These are phyloP conservation scores for Thereva unica DNA, from an alignment of 2,888 invertebrate species.

Conservation along the genomic window DNA sequence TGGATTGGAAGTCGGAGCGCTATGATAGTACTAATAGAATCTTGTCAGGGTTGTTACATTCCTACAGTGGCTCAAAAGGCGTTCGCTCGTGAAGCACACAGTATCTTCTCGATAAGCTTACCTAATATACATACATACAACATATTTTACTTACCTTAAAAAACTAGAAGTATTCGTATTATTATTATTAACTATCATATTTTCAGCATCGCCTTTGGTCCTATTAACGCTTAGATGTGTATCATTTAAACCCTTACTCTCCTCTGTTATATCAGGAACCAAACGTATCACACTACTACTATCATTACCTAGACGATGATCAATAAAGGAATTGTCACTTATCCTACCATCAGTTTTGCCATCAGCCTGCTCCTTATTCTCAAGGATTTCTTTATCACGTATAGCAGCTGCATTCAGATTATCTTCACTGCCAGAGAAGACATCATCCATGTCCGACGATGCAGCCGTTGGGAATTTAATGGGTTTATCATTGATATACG, in stretches of 20 bases:
- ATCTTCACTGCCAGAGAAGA: conserved; percentile 46
- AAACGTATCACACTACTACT: conserved; percentile 12
- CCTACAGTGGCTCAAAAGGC: no score
- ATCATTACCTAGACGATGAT: conserved; percentile 18
- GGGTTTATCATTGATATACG: conserved; percentile 37
- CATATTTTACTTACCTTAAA: conserved; percentile 33
- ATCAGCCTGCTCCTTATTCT: not conserved
- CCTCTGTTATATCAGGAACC: conserved; percentile 15
- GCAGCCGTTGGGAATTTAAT: conserved; percentile 43
- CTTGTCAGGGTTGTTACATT: no score
- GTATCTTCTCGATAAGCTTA: not conserved
- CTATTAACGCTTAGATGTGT: conserved; percentile 27
- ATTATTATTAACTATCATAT: conserved; percentile 14
- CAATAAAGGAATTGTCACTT: conserved; percentile 32
- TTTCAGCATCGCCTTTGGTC: conserved; percentile 37
- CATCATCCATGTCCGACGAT: conserved; percentile 47
- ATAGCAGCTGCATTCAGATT: conserved; percentile 36
- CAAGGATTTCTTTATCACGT: conserved; percentile 21
- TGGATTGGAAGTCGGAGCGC: no score
- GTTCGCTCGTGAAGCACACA: no score
- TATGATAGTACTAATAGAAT: no score
- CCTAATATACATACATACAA: not conserved
- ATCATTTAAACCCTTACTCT: conserved; percentile 12
- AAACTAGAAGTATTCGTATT: conserved; percentile 37
- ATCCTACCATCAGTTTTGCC: conserved; percentile 18